Percentiles rank a stretch among this genome's conserved stretches.
Conservation (phyloP, 2,113 vertebrate species). For the Cervus canadensis region DNA sequence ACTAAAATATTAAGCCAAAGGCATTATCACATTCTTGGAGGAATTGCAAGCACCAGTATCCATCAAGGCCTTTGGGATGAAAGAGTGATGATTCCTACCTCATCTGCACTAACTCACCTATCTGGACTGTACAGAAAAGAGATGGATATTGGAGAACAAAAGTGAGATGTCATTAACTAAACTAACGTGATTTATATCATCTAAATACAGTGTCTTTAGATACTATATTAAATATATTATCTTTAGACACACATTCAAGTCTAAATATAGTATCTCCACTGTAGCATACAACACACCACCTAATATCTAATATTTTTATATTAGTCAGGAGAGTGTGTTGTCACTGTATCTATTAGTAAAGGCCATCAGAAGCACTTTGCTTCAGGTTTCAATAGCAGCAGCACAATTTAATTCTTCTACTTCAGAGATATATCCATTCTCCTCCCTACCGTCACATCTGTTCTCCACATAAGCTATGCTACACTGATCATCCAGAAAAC, state of each 20-base stretch:
- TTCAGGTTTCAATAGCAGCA: neutral
- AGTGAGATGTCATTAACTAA: neutral
- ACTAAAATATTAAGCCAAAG: neutral
- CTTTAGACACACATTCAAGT: neutral
- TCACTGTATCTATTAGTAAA: neutral
- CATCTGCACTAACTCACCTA: neutral
- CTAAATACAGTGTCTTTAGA: neutral
- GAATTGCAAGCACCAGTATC: neutral
- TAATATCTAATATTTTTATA: neutral
- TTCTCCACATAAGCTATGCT: neutral
- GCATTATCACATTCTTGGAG: neutral
- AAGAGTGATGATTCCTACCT: neutral
- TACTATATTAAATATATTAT: neutral
- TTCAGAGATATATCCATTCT: neutral
- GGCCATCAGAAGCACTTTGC: neutral
- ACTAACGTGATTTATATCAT: neutral
- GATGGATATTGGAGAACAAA: neutral
- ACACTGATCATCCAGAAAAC: neutral
- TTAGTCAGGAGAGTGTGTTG: neutral
- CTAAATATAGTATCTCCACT: neutral
- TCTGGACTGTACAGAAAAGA: neutral
- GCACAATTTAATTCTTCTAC: neutral
- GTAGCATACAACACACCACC: neutral
- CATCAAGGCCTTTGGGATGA: neutral
- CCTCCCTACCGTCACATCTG: neutral